Percentiles rank a stretch among this genome's conserved stretches.
phyloP scores from a whole-genome alignment of 2,113 vertebrate species.

The Urocynchramus pylzowi region DNA sequence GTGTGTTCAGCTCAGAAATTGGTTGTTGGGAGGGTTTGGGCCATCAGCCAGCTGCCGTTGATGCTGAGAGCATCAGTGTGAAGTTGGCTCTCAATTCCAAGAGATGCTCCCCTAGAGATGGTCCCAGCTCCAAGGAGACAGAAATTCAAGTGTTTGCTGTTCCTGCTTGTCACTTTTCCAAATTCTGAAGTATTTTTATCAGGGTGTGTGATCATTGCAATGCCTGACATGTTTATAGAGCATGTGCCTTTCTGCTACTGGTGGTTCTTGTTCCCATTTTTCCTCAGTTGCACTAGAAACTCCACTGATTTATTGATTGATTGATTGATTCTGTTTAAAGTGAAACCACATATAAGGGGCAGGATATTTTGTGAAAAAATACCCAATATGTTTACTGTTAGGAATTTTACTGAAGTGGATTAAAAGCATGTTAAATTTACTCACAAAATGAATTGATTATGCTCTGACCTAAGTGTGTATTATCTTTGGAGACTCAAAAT shows the following conservation, averaged over 20 bases:
- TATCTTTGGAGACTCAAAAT: background rate
- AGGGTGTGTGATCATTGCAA: background rate
- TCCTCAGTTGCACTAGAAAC: background rate
- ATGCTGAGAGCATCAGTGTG: background rate
- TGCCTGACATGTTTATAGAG: background rate
- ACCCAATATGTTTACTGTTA: background rate
- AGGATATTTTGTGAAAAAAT: background rate
- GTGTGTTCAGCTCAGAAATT: background rate
- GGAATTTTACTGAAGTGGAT: background rate
- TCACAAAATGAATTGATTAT: background rate
- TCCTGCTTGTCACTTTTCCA: background rate
- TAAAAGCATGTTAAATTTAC: background rate
- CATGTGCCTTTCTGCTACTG: rapidly evolving
- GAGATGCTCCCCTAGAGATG: background rate
- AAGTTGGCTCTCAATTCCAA: background rate
- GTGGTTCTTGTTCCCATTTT: background rate
- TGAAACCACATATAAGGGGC: background rate
- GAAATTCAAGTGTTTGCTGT: background rate
- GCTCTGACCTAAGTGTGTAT: background rate
- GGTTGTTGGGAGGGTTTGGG: background rate
- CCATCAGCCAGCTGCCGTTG: background rate
- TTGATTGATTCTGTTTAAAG: background rate
- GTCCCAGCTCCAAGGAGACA: background rate
- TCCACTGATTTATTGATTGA: no score
- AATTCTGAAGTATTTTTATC: background rate